Base-by-base conservation (phyloP, 2,797 vertebrate species). In the Zenarchopterus dispar region DNA sequence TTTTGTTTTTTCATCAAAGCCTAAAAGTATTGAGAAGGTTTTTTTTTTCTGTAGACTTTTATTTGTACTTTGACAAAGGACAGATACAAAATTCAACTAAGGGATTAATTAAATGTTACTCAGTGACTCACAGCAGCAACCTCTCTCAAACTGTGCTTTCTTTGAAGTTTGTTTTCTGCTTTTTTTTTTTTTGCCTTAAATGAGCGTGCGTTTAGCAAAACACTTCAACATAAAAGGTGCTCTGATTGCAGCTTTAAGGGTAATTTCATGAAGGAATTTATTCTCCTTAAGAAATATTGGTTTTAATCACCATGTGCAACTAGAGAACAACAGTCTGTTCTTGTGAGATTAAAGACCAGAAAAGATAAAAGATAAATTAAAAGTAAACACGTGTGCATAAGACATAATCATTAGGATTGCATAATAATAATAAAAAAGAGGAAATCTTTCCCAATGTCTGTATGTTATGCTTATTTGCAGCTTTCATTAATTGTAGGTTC, bases 181-280 rank as follows among this genome's bases (percentile, higher is more conserved):
- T 18, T 9, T 36, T 36, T 9, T 2, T 31, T 31, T 31, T 31
- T 31, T 1, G 8, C 10, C 22, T 51, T 41, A 41, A 75, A 69
- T 21, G 39, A 63, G 43, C 0, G 4, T 16, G 22, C 2, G 15
- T 55, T 58, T 52, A 19, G 26, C 52, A 0, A 19, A 56, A 18
- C 0, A 44, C 45, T 36, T 36, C 11, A 1, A 45, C 53, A 26
- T 28, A 41, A 49, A 76, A 28, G 42, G 51, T 13, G 56, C 64
- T 31, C 24, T 64, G 52, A 73, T 73, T 71, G 69, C 69, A 67
- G 43, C 23, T 44, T 18, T 56, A 18, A 43, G 19, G n/a, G 55
- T 44, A 8, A 60, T 73, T 73, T 51, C 4, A 17, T n/a, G 51
- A 65, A 5, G 13, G 13, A 13, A 39, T 39, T 39, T 39, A 39